Conservation (phyloP, 2,113 vertebrate genomes). For the Protomyctophum bolini region DNA sequence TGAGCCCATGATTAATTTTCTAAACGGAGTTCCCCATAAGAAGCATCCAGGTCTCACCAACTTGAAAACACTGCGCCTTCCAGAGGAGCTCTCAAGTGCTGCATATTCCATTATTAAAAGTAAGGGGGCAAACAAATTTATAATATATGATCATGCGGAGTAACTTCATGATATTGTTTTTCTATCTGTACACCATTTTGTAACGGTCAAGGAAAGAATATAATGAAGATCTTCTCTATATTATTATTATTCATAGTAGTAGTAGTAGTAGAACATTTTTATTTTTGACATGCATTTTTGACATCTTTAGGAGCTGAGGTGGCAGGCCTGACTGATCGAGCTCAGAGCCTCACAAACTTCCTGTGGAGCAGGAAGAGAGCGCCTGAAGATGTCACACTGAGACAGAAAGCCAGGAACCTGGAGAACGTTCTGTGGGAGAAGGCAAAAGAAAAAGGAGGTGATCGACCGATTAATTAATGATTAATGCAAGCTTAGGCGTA, state of each 20-base stretch:
- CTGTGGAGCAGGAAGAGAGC: conserved; percentile 88
- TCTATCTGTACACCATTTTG: no score
- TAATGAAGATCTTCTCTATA: no score
- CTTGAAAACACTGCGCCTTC: conserved; percentile 77
- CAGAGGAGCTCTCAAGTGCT: conserved; percentile 70
- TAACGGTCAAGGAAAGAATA: no score
- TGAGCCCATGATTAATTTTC: conserved; percentile 72
- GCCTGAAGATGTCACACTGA: conserved; percentile 71
- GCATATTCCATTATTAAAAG: conserved; percentile 75
- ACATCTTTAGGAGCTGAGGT: conserved; percentile 70
- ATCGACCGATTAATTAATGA: not conserved
- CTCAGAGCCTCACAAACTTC: conserved; percentile 76
- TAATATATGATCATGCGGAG: no score
- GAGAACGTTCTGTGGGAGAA: conserved; percentile 73
- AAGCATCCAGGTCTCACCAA: conserved; percentile 84
- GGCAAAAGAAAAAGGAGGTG: conserved; percentile 44
- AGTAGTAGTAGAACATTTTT: no score
- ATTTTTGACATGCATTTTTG: no score
- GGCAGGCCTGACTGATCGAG: conserved; percentile 60
- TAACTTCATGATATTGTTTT: no score
- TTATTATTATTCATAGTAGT: no score
- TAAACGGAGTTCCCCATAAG: conserved; percentile 77
- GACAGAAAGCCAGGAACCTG: conserved; percentile 71
- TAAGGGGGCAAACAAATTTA: conserved; percentile 41
- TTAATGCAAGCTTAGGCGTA: not conserved